Base-by-base conservation (phyloP, 2,888 invertebrate species). In the Scaptomyza cyrtandrae region DNA sequence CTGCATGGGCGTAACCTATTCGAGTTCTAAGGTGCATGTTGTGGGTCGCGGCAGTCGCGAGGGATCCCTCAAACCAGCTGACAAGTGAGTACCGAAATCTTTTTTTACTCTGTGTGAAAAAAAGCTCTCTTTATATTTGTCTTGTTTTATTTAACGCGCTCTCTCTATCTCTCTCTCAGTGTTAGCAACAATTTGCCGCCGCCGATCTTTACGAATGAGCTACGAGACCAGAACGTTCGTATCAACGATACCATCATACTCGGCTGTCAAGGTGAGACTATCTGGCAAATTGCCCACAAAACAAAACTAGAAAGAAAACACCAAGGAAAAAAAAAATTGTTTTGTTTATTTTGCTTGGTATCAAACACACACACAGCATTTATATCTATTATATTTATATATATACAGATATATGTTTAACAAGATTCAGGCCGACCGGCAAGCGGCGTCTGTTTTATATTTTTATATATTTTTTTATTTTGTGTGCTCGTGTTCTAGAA, bases 1-100 rank as follows among this genome's bases (percentile, higher is more conserved):
- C 92, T 97, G 97, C 90, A 97, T 97, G 96, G 97, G 97, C 27
- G 94, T 95, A 71, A 95, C 96, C 1, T 95, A 95, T 88, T 97
- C 97, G 58, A 96, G 96, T 33, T 97, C 97, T 5, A 96, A 95
- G 91, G 96, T 97, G 11, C 96, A 96, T 88, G 96, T 97, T 10
- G 94, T 95, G 54, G 96, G 96, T 14, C 94, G 94, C 69, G 95
- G 94, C 60, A 95, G 95, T 86, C 93, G 95, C 69, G 96, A 96
- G 81, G 95, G 95, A 31, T 95, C 95, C 2, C 90, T 94, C 13
- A 94, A 94, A 86, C 95, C 96, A 53, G 94, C 94, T 19, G 94
- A 96, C 83, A 95, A 94, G 95, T 95, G 87, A 77, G 81, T 78
- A 39, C 24, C 16, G 10, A 3, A 35, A 19, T 14, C 35, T 53